Evolutionary conservation across 2,113 vertebrate genomes (phyloP).

Genomic region (Orycteropus afer): DNA sequence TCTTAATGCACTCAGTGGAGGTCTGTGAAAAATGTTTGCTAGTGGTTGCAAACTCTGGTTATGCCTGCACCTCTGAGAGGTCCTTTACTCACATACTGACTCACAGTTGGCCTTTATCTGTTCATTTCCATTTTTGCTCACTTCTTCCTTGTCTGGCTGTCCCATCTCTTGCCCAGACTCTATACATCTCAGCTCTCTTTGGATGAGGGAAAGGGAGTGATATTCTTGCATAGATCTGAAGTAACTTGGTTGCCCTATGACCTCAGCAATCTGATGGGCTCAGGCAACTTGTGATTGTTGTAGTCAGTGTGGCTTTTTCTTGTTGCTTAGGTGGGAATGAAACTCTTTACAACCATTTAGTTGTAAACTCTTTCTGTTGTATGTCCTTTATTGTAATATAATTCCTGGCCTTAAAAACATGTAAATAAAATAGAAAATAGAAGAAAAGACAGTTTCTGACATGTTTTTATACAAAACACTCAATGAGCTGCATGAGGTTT

Average conservation of each 20-base stretch:
- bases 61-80: not conserved
- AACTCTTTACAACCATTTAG: not conserved
- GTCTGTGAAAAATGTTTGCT: too few species aligned
- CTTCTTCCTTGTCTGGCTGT: not conserved
- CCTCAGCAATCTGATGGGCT: not conserved
- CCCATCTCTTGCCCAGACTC: not conserved
- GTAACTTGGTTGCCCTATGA: not conserved
- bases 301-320: not conserved
- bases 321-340: not conserved
- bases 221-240: not conserved
- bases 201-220: accelerated
- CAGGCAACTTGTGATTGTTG: not conserved
- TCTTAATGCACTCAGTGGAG: not conserved
- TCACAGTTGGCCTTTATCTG: accelerated
- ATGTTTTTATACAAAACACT: not conserved
- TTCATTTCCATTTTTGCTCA: not conserved
- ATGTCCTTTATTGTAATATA: conserved; percentile 68
- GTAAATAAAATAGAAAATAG: not conserved
- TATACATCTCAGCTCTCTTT: not conserved
- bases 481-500: not conserved
- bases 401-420: not conserved
- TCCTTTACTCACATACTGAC: too few species aligned
- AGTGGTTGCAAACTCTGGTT: not conserved
- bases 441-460: not conserved
- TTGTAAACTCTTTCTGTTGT: conserved; percentile 56